Conservation (phyloP, 2,113 vertebrate genomes). For the Hymenochirus boettgeri region DNA sequence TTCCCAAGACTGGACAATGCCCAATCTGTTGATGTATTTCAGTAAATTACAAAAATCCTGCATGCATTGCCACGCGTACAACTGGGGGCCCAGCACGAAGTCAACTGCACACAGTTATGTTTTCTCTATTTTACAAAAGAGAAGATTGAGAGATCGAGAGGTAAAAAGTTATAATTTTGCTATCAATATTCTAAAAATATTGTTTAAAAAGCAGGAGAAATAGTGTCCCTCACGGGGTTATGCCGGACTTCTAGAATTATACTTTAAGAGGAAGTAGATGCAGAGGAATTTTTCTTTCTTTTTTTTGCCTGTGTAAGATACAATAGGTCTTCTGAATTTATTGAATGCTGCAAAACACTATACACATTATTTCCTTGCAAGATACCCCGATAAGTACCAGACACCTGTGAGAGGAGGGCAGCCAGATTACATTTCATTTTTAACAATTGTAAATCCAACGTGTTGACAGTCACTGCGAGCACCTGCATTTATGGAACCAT, state of each 20-base stretch:
- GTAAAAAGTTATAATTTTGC: no score
- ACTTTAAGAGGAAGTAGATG: background rate
- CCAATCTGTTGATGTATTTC: no score
- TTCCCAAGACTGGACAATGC: no score
- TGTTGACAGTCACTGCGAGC: conserved; percentile 34
- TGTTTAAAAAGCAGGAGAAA: no score
- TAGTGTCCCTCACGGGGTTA: background rate
- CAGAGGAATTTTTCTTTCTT: background rate
- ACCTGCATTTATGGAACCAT: conserved; percentile 37
- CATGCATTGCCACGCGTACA: no score
- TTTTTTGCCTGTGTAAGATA: conserved; percentile 21
- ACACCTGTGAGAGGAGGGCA: conserved; percentile 31
- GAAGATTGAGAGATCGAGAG: no score
- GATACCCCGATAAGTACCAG: conserved; percentile 38
- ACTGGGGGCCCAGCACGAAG: no score
- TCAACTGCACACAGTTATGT: no score
- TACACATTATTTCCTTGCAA: conserved; percentile 32
- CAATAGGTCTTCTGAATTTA: conserved; percentile 37
- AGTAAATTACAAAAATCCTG: no score
- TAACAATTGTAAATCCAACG: conserved; percentile 38
- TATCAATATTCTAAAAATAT: no score
- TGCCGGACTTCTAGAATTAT: background rate
- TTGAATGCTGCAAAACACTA: conserved; percentile 35
- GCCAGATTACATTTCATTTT: conserved; percentile 28
- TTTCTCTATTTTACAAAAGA: no score